Evolutionary conservation across 2,797 vertebrate species (phyloP).

Genomic region (Platyrinchus mystaceus): DNA sequence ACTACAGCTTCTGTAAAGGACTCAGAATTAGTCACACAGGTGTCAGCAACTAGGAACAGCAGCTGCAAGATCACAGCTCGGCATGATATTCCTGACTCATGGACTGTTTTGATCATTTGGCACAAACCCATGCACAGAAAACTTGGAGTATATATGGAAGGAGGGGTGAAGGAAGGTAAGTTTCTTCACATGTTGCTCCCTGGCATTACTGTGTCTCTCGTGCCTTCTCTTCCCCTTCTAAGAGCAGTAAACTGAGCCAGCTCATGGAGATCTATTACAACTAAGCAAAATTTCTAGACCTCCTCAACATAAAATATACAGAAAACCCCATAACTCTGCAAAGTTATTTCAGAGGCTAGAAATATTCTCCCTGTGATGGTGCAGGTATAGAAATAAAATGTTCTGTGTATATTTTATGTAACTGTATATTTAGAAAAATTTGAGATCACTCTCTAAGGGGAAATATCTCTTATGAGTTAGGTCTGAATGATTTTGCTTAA

Average conservation of each 20-base stretch:
- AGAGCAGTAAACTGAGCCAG: neutral
- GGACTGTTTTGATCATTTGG: neutral
- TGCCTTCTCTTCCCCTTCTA: neutral
- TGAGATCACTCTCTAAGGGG: neutral
- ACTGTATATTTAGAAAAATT: conserved; percentile 28
- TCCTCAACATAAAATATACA: neutral
- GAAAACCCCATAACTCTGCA: conserved; percentile 4
- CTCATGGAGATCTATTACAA: neutral
- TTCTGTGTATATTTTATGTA: conserved; percentile 22
- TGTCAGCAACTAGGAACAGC: neutral
- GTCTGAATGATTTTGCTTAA: conserved; percentile 9
- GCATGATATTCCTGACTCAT: fast-evolving
- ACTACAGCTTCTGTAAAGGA: neutral
- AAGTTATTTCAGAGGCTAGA: conserved; percentile 36
- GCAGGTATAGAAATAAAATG: conserved; percentile 1
- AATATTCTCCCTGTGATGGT: conserved; percentile 33
- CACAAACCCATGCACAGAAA: neutral
- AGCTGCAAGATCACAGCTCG: neutral
- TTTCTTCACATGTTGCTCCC: neutral
- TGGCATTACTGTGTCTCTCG: neutral
- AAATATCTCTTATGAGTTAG: conserved; percentile 29
- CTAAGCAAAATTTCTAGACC: neutral
- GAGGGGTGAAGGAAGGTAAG: neutral
- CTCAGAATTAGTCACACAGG: neutral
- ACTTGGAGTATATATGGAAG: fast-evolving